Conservation (phyloP, 1,140 invertebrate species). For the Tetraneura akinire region DNA sequence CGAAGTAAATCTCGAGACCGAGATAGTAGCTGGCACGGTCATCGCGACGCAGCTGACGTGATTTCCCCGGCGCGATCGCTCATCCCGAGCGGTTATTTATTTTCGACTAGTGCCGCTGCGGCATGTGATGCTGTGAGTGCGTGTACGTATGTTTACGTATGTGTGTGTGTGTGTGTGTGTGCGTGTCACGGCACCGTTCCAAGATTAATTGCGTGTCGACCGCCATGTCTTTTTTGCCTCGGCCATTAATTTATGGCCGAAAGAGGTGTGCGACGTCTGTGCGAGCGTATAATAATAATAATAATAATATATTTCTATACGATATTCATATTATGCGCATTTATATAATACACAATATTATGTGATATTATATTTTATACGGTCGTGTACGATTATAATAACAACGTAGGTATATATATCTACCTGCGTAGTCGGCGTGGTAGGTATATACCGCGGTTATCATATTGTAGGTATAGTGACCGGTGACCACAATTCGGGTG, state of each 20-base stretch:
- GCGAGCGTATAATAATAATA: slow-evolving; percentile 7
- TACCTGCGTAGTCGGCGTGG: too few species aligned
- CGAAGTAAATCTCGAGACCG: too few species aligned
- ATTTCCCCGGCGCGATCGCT: slow-evolving; percentile 38
- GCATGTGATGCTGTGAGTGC: not conserved
- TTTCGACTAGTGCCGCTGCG: slow-evolving; percentile 15
- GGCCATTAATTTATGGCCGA: slow-evolving; percentile 45
- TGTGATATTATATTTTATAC: too few species aligned
- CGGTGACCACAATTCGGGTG: too few species aligned
- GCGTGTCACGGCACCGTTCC: slow-evolving; percentile 33
- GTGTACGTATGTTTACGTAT: not conserved
- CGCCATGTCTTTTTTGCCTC: slow-evolving; percentile 41
- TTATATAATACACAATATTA: not conserved
- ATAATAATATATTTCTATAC: slow-evolving; percentile 20
- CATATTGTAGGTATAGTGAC: too few species aligned
- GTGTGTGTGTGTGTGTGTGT: not conserved
- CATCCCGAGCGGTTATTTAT: slow-evolving; percentile 44
- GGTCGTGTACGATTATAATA: too few species aligned
- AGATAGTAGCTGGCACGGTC: slow-evolving; percentile 4
- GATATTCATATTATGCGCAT: not conserved
- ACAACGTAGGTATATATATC: too few species aligned
- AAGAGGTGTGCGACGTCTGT: slow-evolving; percentile 38
- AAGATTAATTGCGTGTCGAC: slow-evolving; percentile 49
- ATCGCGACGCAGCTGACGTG: slow-evolving; percentile 6
- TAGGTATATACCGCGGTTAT: too few species aligned